Conservation (phyloP, 2,797 vertebrate species). For the Okamejei kenojei region DNA sequence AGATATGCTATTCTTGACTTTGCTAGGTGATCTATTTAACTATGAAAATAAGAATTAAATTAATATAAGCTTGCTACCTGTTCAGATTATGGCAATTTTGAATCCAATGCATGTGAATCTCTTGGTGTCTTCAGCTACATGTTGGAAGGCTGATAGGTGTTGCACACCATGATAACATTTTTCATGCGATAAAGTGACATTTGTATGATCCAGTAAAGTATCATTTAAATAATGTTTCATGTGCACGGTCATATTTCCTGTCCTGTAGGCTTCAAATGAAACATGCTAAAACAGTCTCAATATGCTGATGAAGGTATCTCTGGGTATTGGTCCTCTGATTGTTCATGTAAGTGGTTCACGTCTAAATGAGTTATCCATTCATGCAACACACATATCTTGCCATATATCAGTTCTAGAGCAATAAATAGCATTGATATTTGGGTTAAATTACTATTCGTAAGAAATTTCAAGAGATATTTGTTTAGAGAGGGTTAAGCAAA, state of each 20-base stretch:
- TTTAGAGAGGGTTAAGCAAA: not conserved
- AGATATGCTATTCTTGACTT: not conserved
- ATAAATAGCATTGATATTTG: too few species aligned
- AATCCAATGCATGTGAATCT: not conserved
- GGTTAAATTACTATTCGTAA: not conserved
- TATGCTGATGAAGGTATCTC: too few species aligned
- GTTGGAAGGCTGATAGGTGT: not conserved
- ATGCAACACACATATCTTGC: not conserved
- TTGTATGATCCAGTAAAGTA: not conserved
- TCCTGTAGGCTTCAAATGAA: not conserved
- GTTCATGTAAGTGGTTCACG: not conserved
- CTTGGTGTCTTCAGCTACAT: not conserved
- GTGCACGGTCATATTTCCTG: not conserved
- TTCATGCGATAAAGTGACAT: not conserved
- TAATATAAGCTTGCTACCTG: not conserved
- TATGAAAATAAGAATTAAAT: not conserved
- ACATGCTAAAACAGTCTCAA: not conserved
- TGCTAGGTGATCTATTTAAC: not conserved
- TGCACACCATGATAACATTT: not conserved
- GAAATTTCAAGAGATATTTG: not conserved
- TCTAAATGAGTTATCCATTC: not conserved
- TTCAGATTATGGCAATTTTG: not conserved
- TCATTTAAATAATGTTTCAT: not conserved
- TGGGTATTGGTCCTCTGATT: not conserved
- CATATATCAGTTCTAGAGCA: not conserved